Evolutionary conservation across 2,888 invertebrate genomes (phyloP), one percentile per base, ranked within the genome.

Genomic region (Tricholauxania praeusta): DNA sequence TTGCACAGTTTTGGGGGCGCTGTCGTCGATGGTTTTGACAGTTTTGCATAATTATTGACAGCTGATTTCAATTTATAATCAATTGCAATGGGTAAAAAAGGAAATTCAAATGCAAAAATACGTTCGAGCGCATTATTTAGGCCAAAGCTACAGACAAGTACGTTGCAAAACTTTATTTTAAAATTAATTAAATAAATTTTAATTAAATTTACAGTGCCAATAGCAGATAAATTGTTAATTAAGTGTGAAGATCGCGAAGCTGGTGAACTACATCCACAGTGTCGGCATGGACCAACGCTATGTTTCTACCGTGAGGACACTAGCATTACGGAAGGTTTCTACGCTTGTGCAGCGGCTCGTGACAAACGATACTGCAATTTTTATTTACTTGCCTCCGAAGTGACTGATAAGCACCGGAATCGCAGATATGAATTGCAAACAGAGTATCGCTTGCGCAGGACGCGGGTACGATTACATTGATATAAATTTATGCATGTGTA

Each of bases 311-410:
- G 85, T 49, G 76, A 79, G 32, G 86, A 84, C 55, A 76, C 78
- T 17, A 63, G 72, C 0, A 75, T 71, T 0, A 52, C 49, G 0
- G 69, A 79, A 63, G 88, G 86, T 3, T 96, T 92, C 87, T 97
- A 90, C 86, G 93, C 93, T 0, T 97, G 97, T 86, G 92, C 97
- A 0, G 94, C 95, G 1, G 94, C 93, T 84, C 90, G 97, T 72
- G 93, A 94, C 82, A 90, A 92, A 75, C 94, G 93, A 82, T 89
- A 92, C 12, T 97, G 97, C 82, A 88, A 89, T 4, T 93, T 95
- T 83, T 93, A 91, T 79, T 89, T 93, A 53, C 76, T 80, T 4
- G 76, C 65, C 1, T 74, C 64, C 12, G 75, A 81, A n/a, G 75
- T 82, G 71, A 79, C 75, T n/a, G 63, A 65, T 12, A 71, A 76